phyloP scores from a whole-genome alignment of 1,140 invertebrate species.

The Dendrolimus punctatus region DNA sequence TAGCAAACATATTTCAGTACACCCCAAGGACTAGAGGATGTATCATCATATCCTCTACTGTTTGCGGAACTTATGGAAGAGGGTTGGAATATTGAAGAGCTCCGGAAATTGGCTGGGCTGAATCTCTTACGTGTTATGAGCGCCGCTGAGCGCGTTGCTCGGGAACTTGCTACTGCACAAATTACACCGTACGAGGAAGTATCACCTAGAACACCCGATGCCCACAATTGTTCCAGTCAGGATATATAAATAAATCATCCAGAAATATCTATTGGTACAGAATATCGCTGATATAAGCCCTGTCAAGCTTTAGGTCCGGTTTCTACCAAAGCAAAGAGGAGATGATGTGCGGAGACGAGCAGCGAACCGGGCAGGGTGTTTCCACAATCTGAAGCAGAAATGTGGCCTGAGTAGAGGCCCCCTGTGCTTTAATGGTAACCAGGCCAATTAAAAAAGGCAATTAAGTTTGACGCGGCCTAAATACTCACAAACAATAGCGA shows the following conservation, averaged over 20 bases:
- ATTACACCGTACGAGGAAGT: constrained; percentile 64
- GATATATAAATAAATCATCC: constrained; percentile 36
- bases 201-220: constrained; percentile 49
- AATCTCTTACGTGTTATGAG: constrained; percentile 87
- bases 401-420: too few relatives aligned
- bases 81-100: constrained; percentile 86
- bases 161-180: constrained; percentile 56
- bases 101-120: constrained; percentile 90
- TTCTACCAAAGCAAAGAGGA: too few relatives aligned
- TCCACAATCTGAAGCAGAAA: too few relatives aligned
- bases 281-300: constrained; percentile 2
- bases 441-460: too few relatives aligned
- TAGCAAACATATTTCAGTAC: constrained; percentile 72
- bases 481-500: too few relatives aligned
- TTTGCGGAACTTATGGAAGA: constrained; percentile 87
- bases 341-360: too few relatives aligned
- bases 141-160: constrained; percentile 78
- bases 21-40: constrained; percentile 90
- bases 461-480: too few relatives aligned
- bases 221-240: constrained; percentile 68
- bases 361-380: too few relatives aligned
- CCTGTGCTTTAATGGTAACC: too few relatives aligned
- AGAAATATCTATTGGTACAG: neutral
- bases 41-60: constrained; percentile 90
- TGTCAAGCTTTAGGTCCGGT: neutral